Percentiles rank a stretch among this genome's conserved stretches.
Conservation (phyloP, 2,113 vertebrate species). For the Spermophilus dauricus region DNA sequence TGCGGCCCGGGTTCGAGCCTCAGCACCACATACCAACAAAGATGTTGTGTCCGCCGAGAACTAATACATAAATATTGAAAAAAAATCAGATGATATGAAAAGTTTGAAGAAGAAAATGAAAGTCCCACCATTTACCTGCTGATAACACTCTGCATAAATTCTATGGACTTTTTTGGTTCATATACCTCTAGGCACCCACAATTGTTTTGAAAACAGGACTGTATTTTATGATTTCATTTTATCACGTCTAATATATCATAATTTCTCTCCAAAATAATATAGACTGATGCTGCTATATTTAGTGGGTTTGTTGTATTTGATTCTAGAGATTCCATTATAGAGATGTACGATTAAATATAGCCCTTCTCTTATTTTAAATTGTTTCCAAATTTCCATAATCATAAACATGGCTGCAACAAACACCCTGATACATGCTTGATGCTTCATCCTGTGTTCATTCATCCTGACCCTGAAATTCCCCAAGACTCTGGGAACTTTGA, state of each 20-base stretch:
- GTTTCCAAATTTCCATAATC: not conserved
- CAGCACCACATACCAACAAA: too few relatives aligned
- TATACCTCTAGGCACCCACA: not conserved
- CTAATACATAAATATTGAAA: too few relatives aligned
- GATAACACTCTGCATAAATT: not conserved
- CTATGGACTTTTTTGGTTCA: not conserved
- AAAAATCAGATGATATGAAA: not conserved
- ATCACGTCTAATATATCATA: not conserved
- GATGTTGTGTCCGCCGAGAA: too few relatives aligned
- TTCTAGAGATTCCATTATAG: not conserved
- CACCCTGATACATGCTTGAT: not conserved
- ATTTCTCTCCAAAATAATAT: constrained; percentile 4
- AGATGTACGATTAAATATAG: not conserved
- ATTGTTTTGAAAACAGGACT: constrained; percentile 8
- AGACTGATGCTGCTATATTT: not conserved
- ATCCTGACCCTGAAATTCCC: not conserved
- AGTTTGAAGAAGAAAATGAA: constrained; percentile 54
- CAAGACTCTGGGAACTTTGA: not conserved
- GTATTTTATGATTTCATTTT: not conserved
- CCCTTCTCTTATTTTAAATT: constrained; percentile 25
- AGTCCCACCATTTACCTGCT: not conserved
- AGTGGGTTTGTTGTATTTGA: not conserved
- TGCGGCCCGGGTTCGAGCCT: too few relatives aligned
- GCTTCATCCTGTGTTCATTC: not conserved
- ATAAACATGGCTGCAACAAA: not conserved